Percentiles rank a stretch among this genome's conserved stretches.
These are phyloP conservation scores for Lepidurus packardi DNA, from an alignment of 1,140 invertebrate genomes.

Conservation along the genomic window DNA sequence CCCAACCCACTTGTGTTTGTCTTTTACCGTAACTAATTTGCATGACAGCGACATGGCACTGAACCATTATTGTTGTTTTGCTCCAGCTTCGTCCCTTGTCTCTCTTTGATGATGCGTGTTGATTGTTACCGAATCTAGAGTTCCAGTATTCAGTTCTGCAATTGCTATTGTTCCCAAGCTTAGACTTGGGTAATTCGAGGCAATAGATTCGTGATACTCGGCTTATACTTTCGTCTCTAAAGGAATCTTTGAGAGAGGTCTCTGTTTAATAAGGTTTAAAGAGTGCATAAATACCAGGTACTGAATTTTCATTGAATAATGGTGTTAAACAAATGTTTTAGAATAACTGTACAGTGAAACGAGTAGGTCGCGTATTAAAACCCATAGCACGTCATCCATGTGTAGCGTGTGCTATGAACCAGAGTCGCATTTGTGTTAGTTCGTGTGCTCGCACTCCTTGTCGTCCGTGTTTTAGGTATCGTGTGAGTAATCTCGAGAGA, in stretches of 20 bases:
- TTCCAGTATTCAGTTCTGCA: no score
- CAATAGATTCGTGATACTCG: no score
- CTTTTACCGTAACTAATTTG: conserved; percentile 1
- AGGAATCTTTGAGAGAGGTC: no score
- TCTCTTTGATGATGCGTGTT: neutral
- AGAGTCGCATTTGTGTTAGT: neutral
- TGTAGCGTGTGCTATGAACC: neutral
- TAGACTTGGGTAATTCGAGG: no score
- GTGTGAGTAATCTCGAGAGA: neutral
- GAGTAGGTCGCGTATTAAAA: neutral
- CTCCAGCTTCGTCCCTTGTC: neutral
- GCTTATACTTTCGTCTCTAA: no score
- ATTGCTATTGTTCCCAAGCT: no score
- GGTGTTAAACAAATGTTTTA: neutral
- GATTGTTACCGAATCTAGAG: neutral
- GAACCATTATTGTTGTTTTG: neutral
- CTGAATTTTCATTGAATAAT: no score
- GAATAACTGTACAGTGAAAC: neutral
- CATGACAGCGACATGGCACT: conserved; percentile 1
- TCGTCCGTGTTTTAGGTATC: neutral
- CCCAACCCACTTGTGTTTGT: neutral
- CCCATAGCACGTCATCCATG: neutral
- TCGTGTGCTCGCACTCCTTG: neutral
- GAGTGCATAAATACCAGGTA: no score
- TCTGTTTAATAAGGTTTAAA: no score